A percentile compares a stretch with the other conserved stretches of the same genome.
Evolutionary conservation across 1,140 invertebrate genomes (phyloP).

Genomic region (Calycopis cecrops): DNA sequence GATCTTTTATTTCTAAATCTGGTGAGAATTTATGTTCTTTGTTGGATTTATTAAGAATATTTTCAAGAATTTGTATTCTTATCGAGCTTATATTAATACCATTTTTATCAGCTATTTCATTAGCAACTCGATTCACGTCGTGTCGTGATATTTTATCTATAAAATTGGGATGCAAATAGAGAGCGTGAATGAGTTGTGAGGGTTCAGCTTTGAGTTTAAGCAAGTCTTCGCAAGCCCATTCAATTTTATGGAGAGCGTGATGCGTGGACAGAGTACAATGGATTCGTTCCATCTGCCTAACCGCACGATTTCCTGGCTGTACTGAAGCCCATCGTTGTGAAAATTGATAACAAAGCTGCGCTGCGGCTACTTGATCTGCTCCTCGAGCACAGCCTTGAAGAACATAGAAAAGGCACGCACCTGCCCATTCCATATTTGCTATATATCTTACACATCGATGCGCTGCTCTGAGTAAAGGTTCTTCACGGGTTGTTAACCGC

Average conservation of each 20-base stretch:
- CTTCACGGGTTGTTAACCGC: slow-evolving; percentile 54
- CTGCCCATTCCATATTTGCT: slow-evolving; percentile 73
- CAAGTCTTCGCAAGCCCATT: slow-evolving; percentile 74
- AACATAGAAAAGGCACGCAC: slow-evolving; percentile 70
- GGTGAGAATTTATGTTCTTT: slow-evolving; percentile 41
- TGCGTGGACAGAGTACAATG: slow-evolving; percentile 75
- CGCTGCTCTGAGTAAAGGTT: slow-evolving; percentile 58
- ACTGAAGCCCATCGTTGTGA: slow-evolving; percentile 68
- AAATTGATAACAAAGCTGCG: slow-evolving; percentile 77
- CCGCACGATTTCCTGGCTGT: slow-evolving; percentile 65
- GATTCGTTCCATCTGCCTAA: slow-evolving; percentile 72
- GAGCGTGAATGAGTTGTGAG: slow-evolving; percentile 69
- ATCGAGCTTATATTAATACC: slow-evolving; percentile 64
- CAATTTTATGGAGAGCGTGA: slow-evolving; percentile 75
- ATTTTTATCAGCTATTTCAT: slow-evolving; percentile 75
- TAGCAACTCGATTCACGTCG: slow-evolving; percentile 74
- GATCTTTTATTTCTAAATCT: slow-evolving; percentile 48
- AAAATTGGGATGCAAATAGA: slow-evolving; percentile 74
- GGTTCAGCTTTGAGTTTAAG: slow-evolving; percentile 73
- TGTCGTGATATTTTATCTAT: slow-evolving; percentile 67
- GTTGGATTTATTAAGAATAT: slow-evolving; percentile 51
- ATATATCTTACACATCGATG: slow-evolving; percentile 68
- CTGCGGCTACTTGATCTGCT: slow-evolving; percentile 77
- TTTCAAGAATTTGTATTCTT: slow-evolving; percentile 69
- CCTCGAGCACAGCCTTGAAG: slow-evolving; percentile 69